Evolutionary conservation across 2,113 vertebrate genomes (phyloP).

Genomic region (Lophura nycthemera): DNA sequence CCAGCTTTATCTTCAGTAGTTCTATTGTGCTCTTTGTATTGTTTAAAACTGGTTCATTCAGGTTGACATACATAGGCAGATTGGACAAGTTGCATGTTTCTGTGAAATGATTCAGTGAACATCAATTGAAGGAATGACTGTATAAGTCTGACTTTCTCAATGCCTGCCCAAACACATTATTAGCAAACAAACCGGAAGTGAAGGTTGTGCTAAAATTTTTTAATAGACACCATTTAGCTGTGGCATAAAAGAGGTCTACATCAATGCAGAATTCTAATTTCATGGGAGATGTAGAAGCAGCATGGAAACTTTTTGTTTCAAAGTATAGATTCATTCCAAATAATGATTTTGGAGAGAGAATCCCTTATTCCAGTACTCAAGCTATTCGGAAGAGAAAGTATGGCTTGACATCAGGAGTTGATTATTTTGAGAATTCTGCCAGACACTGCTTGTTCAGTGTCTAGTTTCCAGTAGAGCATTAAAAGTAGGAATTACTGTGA

Average conservation of each 20-base stretch:
- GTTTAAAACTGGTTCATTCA: background rate
- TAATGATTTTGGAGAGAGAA: background rate
- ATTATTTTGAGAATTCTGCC: background rate
- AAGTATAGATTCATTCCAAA: background rate
- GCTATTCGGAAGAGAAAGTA: background rate
- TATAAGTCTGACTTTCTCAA: background rate
- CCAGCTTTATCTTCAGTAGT: slow-evolving; percentile 8
- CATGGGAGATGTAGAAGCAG: background rate
- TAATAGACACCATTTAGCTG: background rate
- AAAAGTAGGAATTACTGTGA: background rate
- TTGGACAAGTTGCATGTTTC: background rate
- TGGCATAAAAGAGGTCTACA: background rate
- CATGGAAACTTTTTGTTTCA: background rate
- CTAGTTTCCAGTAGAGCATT: background rate
- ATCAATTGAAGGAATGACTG: background rate
- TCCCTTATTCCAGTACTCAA: background rate
- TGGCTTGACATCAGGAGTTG: background rate
- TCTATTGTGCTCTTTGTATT: slow-evolving; percentile 16
- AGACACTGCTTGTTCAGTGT: background rate
- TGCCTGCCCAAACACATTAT: background rate
- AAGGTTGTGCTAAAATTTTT: background rate
- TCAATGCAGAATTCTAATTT: background rate
- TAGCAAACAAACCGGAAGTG: background rate
- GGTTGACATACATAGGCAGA: background rate
- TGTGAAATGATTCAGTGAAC: background rate